Evolutionary conservation across 2,888 invertebrate genomes (phyloP).

Genomic region (Buathra laborator): DNA sequence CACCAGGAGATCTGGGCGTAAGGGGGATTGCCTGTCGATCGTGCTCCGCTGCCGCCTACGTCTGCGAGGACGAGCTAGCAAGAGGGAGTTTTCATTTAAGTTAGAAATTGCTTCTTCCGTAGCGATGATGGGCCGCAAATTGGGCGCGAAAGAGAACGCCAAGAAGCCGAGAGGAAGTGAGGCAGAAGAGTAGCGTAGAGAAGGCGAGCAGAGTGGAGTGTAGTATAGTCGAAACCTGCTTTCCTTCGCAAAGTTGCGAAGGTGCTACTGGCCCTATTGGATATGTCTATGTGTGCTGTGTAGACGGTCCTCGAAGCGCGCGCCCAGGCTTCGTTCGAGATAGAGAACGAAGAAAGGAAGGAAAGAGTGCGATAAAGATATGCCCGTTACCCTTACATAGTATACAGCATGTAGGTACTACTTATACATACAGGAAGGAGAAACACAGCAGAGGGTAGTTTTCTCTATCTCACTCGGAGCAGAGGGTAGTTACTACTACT

Average conservation of each 20-base stretch:
- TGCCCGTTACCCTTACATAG: conserved; percentile 32
- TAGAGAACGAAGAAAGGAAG: conserved; percentile 14
- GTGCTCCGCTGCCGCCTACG: conserved; percentile 38
- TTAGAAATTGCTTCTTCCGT: conserved; percentile 86
- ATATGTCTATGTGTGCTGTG: conserved; percentile 39
- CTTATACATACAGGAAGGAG: conserved; percentile 35
- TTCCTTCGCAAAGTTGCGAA: conserved; percentile 44
- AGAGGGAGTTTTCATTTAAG: conserved; percentile 83
- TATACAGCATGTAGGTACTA: conserved; percentile 36
- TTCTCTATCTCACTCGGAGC: conserved; percentile 43
- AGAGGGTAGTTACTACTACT: conserved; percentile 36
- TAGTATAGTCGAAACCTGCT: conserved; percentile 50
- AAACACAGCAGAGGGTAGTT: conserved; percentile 34
- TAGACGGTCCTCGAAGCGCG: conserved; percentile 13
- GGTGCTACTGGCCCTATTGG: conserved; percentile 46
- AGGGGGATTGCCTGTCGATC: conserved; percentile 67
- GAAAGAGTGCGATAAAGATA: conserved; percentile 35
- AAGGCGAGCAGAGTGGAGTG: conserved; percentile 35
- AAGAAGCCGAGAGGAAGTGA: conserved; percentile 71
- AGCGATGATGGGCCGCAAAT: conserved; percentile 85
- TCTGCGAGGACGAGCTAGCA: conserved; percentile 41
- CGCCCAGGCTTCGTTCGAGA: neutral
- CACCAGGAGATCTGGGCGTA: conserved; percentile 45
- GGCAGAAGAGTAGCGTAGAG: conserved; percentile 19
- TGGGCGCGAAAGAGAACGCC: conserved; percentile 84